These are phyloP conservation scores for Sebastiscus albofasciatus DNA, from an alignment of 2,797 vertebrate genomes.

Conservation along the genomic window DNA sequence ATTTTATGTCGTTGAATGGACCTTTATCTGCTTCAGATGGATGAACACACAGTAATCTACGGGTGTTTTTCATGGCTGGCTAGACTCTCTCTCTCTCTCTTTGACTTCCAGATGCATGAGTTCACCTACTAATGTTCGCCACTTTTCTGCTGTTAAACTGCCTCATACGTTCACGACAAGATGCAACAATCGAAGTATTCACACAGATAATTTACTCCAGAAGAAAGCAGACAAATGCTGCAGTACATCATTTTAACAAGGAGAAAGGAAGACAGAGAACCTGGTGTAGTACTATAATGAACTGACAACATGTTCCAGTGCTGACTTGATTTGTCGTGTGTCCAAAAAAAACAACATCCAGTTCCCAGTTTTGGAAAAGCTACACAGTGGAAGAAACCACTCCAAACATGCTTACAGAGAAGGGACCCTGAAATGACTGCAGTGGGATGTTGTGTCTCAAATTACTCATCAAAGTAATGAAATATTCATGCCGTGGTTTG, in stretches of 20 bases:
- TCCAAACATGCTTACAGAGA: background rate
- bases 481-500: background rate
- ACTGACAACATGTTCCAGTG: background rate
- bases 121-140: slow-evolving; percentile 29
- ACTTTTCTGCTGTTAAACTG: slow-evolving; percentile 34
- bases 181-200: slow-evolving; percentile 26
- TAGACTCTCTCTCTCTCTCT: background rate
- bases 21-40: slow-evolving; percentile 25
- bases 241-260: slow-evolving; percentile 1
- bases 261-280: background rate
- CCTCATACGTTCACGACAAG: slow-evolving; percentile 6
- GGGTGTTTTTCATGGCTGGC: slow-evolving; percentile 6
- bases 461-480: slow-evolving; percentile 4
- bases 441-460: slow-evolving; percentile 6
- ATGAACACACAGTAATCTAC: slow-evolving; percentile 7
- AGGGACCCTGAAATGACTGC: background rate
- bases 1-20: slow-evolving; percentile 16
- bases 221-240: background rate
- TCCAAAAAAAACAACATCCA: background rate
- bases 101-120: slow-evolving; percentile 14
- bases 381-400: background rate
- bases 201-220: slow-evolving; percentile 22
- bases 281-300: background rate
- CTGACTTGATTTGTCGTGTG: background rate
- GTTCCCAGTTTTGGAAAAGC: background rate